Percentiles rank a stretch among this genome's conserved stretches.
Conservation (phyloP, 1,140 invertebrate genomes). For the Acromyrmex charruanus region DNA sequence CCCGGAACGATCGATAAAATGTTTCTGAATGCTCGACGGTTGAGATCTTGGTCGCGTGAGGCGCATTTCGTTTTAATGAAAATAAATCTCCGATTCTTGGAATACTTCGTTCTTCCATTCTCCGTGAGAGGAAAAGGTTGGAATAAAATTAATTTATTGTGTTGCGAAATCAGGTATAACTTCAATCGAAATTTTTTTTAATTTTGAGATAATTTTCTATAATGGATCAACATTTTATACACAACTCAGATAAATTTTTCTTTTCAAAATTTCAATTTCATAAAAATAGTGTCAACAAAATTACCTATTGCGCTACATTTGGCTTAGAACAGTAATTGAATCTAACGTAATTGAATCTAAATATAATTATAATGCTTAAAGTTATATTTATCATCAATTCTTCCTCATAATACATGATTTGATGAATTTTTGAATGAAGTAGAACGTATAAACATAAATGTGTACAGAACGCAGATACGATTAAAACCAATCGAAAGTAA, state of each 20-base stretch:
- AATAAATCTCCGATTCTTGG: constrained; percentile 3
- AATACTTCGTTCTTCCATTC: neutral
- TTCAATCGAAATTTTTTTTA: neutral
- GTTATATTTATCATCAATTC: neutral
- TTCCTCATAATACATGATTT: neutral
- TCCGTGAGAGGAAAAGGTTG: neutral
- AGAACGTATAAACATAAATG: neutral
- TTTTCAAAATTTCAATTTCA: neutral
- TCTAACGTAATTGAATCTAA: neutral
- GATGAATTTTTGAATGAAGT: neutral
- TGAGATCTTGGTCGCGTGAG: neutral
- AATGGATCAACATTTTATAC: neutral
- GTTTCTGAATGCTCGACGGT: constrained; percentile 40
- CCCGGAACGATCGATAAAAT: constrained; percentile 63
- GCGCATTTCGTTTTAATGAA: constrained; percentile 3
- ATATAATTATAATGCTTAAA: neutral
- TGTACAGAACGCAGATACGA: neutral
- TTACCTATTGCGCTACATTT: neutral
- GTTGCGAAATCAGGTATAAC: constrained; percentile 1
- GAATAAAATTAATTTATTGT: neutral
- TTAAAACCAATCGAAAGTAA: neutral
- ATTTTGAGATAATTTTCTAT: neutral
- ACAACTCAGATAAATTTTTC: neutral
- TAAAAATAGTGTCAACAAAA: neutral
- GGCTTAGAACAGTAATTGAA: neutral